Base-by-base conservation (phyloP, 2,113 vertebrate species). In the Empidonax alnorum region DNA sequence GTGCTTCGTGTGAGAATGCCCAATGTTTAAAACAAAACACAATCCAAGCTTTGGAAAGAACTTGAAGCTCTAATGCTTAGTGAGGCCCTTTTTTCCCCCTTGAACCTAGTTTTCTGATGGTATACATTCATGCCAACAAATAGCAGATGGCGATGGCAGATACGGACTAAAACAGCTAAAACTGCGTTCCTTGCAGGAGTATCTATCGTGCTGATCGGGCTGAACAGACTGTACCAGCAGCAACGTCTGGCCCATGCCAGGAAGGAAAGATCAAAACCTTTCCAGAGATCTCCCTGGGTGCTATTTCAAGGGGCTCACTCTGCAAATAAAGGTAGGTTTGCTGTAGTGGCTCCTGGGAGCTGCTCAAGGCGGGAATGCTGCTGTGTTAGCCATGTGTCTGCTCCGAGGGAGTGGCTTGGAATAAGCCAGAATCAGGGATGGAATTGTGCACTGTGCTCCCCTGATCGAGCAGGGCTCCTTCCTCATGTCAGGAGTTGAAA, bases 91-190 rank as follows among this genome's bases (percentile, higher is more conserved):
- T 80, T 89, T 58, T 15, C 30, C 28, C 22, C 21, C 80, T 72
- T 78, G 39, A 94, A 86, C 44, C n/a, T 52, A 49, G 20, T 84
- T 94, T 92, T 55, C 68, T 87, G 87, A 28, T 42, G 68, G 41
- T 31, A 69, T 37, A 78, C 4, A 65, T 61, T 78, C n/a, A 62
- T 93, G 90, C 93, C 92, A 96, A 72, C 69, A 89, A 94, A 93
- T 73, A 90, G 83, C 96, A 97, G 96, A 94, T 96, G 96, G 94
- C 62, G 69, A 73, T 77, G 46, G 83, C 86, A 93, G 88, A 94
- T 86, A 90, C 24, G 63, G 66, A 95, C 80, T 92, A 84, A 96
- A 96, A 22, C 90, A 95, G 85, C 85, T 97, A 94, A 94, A 95
- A 92, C 20, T 90, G 39, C 94, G 66, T 67, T 92, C 69, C 71